Base-by-base conservation (phyloP, 1,140 invertebrate genomes). In the Akabosia matsudoensis region DNA sequence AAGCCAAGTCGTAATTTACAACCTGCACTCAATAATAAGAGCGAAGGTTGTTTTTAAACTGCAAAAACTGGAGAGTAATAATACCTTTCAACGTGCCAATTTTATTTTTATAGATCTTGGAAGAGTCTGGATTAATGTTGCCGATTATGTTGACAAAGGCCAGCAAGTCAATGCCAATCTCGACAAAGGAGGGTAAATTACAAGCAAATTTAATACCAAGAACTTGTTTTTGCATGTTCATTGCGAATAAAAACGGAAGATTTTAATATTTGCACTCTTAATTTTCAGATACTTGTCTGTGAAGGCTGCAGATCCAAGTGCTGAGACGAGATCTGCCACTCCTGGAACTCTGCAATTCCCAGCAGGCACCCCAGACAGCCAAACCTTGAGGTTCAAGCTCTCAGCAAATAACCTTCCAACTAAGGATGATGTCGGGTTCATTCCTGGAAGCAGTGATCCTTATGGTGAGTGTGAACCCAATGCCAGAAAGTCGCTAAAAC, bases 401-500 rank as follows among this genome's bases (percentile, higher is more conserved):
- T 76, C 75, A 4, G 75, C 70, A 56, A 76, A 13, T n/a, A 51
- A 31, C 18, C 70, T 76, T 24, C 75, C 75, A 37, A 73, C 75
- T 26, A 76, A 76, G 70, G 75, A 76, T 71, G 75, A 76, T 56
- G 52, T 76, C 10, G 75, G 75, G 16, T 76, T 76, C 31, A 73
- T 76, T 61, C 70, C 70, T 33, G 75, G 75, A 24, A 76, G 33
- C 16, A 76, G 75, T 26, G 75, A 76, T 33, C 75, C 75, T 7
- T 76, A 76, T 61, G 75, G 75, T 72, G 61, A 56, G 26, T n/a
- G n/a, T n/a, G n/a, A n/a, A n/a, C n/a, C n/a, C n/a, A n/a, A n/a
- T n/a, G n/a, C n/a, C n/a, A n/a, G n/a, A n/a, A n/a, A n/a, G n/a
- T n/a, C n/a, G n/a, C 18, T 28, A 45, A 73, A 45, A 73, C 24